phyloP scores from a whole-genome alignment of 1,140 invertebrate species.

The Drosophila fuyamai region DNA sequence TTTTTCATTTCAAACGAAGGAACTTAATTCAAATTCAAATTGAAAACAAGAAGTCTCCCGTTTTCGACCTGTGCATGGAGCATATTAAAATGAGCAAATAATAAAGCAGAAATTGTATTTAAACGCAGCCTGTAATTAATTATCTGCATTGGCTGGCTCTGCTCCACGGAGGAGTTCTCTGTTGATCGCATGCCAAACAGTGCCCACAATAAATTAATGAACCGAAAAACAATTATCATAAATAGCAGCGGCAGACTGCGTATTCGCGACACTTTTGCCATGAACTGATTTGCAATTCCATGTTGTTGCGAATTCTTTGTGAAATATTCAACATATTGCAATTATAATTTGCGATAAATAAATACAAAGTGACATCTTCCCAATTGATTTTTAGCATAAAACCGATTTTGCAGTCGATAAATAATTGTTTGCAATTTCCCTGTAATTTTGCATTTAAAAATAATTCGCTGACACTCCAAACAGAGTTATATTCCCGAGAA shows the following conservation, averaged over 20 bases:
- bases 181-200: slow-evolving; percentile 59
- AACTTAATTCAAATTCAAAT: background rate
- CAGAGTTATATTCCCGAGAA: slow-evolving; percentile 56
- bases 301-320: slow-evolving; percentile 20
- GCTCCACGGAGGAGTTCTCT: slow-evolving; percentile 13
- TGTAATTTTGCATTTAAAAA: slow-evolving; percentile 65
- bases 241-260: slow-evolving; percentile 61
- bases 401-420: background rate
- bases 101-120: slow-evolving; percentile 63
- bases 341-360: slow-evolving; percentile 37
- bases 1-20: too few relatives aligned
- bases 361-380: slow-evolving; percentile 15
- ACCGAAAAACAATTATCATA: slow-evolving; percentile 74
- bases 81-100: slow-evolving; percentile 41
- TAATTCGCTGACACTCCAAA: slow-evolving; percentile 61
- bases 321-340: slow-evolving; percentile 42
- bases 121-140: slow-evolving; percentile 74
- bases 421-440: slow-evolving; percentile 57
- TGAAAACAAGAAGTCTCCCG: background rate
- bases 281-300: slow-evolving; percentile 64
- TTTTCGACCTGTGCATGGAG: slow-evolving; percentile 9
- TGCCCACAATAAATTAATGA: slow-evolving; percentile 75
- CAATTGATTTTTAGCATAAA: slow-evolving; percentile 25
- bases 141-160: slow-evolving; percentile 50
- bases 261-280: slow-evolving; percentile 54